Evolutionary conservation across 2,113 vertebrate species (phyloP), one percentile per base, ranked within the genome.

Genomic region (Stercorarius parasiticus): DNA sequence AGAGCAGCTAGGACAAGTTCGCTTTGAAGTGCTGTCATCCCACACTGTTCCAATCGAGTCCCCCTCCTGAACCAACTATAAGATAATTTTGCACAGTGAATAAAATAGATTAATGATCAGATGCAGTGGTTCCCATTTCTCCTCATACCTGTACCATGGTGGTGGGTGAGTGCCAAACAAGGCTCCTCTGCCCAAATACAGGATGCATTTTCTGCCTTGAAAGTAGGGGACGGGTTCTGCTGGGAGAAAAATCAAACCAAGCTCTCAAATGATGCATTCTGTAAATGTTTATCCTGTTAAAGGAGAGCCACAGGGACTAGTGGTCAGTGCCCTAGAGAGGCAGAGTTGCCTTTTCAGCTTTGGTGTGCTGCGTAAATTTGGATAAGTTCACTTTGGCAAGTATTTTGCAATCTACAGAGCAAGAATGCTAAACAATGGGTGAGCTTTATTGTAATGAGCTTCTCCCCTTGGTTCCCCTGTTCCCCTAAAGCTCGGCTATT

Each of bases 31-130:
- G 56, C 47, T 65, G 26, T n/a, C 52, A n/a, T 65, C n/a, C 55
- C 22, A 65, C 0, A 2, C 42, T 22, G 20, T 23, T 67, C 40
- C 40, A 73, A 1, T 5, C 0, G 1, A 40, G 26, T 58, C 13
- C 55, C 16, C 15, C 23, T 80, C 23, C 69, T 49, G 32, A 79
- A 50, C 10, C 19, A 50, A 50, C 29, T 30, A 1, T 5, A 20
- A 47, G 13, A n/a, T 72, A 40, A 42, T 36, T 74, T 42, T 66
- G 23, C 49, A 55, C 43, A 40, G 11, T 22, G 45, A 5, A 36
- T 47, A 15, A 32, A 86, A 76, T 6, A 38, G 40, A 53, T 58
- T 65, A 42, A 22, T 12, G 40, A 43, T 15, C 45, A 38, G 62
- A 59, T n/a, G 27, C n/a, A 66, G 45, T 10, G 13, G 38, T 55